Evolutionary conservation across 35 echinoderm and acorn worm genomes (phyloP).

Genomic region (Ophiothrix spiculata): DNA sequence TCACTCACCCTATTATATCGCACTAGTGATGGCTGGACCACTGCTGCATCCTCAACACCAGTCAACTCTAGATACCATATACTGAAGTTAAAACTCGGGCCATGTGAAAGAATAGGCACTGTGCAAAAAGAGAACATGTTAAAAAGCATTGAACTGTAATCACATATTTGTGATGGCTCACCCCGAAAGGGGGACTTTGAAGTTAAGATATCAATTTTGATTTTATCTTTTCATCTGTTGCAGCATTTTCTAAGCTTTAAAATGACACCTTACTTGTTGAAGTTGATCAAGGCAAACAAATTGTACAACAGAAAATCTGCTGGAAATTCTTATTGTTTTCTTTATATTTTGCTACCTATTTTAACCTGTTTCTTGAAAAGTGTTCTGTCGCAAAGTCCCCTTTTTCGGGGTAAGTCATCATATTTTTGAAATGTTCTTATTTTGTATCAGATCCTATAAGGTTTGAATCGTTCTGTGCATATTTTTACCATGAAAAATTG

Average conservation of each 20-base stretch:
- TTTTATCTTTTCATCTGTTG: background rate
- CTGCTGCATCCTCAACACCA: slow-evolving; percentile 68
- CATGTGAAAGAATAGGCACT: slow-evolving; percentile 92
- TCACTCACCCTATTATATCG: slow-evolving; percentile 78
- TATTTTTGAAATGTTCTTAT: too few species aligned
- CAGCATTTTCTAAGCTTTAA: background rate
- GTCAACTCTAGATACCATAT: slow-evolving; percentile 91
- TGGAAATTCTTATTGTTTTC: too few species aligned
- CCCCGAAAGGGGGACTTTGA: background rate
- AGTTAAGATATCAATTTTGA: background rate
- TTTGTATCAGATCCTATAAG: too few species aligned
- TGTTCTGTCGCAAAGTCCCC: too few species aligned
- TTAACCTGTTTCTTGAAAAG: too few species aligned
- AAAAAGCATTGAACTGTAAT: background rate
- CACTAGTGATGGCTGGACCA: slow-evolving; percentile 67
- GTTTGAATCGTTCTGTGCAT: too few species aligned
- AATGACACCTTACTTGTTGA: background rate
- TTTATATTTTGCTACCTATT: too few species aligned
- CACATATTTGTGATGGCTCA: background rate
- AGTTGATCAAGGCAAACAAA: background rate
- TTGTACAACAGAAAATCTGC: background rate
- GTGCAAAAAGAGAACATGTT: background rate
- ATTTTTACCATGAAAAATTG: too few species aligned
- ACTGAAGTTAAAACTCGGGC: slow-evolving; percentile 96
- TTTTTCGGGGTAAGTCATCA: too few species aligned